Percentiles rank a stretch among this genome's conserved stretches.
Conservation (phyloP, 2,113 vertebrate genomes). For the Dasyurus viverrinus region DNA sequence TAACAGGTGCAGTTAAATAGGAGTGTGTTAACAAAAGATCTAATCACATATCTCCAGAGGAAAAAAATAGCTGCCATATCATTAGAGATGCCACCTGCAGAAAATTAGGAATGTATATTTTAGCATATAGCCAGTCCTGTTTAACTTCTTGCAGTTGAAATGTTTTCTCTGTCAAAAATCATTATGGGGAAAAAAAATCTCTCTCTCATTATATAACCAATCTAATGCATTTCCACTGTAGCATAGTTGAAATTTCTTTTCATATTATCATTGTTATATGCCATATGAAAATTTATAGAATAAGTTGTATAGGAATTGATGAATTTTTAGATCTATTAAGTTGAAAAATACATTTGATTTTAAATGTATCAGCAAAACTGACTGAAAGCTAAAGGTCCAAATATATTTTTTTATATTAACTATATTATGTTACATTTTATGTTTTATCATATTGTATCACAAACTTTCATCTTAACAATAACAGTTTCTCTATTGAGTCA, state of each 20-base stretch:
- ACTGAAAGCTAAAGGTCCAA: not conserved
- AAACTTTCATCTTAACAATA: not conserved
- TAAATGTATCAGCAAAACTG: not conserved
- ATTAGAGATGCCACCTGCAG: constrained; percentile 71
- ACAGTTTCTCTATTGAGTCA: not conserved
- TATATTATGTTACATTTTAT: not conserved
- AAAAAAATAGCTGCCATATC: constrained; percentile 33
- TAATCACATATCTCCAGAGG: constrained; percentile 42
- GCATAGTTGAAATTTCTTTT: constrained; percentile 27
- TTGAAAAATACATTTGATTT: not conserved
- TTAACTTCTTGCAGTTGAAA: constrained; percentile 56
- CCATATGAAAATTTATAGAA: constrained; percentile 61
- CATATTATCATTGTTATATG: constrained; percentile 39
- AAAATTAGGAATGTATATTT: constrained; percentile 66
- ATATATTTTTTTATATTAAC: not conserved
- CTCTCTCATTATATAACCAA: constrained; percentile 44
- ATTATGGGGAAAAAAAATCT: constrained; percentile 34
- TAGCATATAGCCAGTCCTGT: not conserved
- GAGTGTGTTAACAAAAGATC: constrained; percentile 52
- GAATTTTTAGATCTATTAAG: not conserved
- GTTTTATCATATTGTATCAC: not conserved
- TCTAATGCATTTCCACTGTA: constrained; percentile 48
- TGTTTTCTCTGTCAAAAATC: constrained; percentile 49
- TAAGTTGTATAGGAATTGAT: not conserved
- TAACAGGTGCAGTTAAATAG: constrained; percentile 64